A percentile compares a stretch with the other conserved stretches of the same genome.
Conservation (phyloP, 2,797 vertebrate species). For the Artibeus jamaicensis region DNA sequence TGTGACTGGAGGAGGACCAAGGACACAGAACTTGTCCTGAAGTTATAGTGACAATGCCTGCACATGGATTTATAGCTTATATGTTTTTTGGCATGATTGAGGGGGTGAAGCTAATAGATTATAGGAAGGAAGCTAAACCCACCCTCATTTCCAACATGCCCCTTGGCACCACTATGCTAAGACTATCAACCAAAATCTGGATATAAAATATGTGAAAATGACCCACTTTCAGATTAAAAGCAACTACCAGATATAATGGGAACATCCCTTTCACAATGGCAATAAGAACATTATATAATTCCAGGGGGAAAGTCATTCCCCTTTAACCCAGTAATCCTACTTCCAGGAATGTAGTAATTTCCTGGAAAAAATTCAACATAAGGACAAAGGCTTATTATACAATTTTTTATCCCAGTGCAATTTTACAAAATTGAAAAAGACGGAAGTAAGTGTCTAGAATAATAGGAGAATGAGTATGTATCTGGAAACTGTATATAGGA, state of each 20-base stretch:
- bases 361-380: background rate
- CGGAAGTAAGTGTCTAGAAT: background rate
- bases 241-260: background rate
- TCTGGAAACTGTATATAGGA: background rate
- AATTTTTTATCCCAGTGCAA: background rate
- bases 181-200: background rate
- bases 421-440: background rate
- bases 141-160: background rate
- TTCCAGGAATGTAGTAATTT: background rate
- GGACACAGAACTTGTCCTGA: background rate
- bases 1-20: background rate
- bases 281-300: background rate
- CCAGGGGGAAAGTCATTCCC: background rate
- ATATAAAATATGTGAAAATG: background rate
- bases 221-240: background rate
- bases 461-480: background rate
- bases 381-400: background rate
- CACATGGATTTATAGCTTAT: background rate
- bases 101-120: background rate
- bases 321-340: background rate
- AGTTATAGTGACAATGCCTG: background rate
- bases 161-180: background rate
- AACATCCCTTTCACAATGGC: background rate
- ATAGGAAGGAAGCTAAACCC: background rate
- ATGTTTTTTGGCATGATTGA: background rate